Evolutionary conservation across 2,888 invertebrate species (phyloP).

Genomic region (Dryadula phaetusa): DNA sequence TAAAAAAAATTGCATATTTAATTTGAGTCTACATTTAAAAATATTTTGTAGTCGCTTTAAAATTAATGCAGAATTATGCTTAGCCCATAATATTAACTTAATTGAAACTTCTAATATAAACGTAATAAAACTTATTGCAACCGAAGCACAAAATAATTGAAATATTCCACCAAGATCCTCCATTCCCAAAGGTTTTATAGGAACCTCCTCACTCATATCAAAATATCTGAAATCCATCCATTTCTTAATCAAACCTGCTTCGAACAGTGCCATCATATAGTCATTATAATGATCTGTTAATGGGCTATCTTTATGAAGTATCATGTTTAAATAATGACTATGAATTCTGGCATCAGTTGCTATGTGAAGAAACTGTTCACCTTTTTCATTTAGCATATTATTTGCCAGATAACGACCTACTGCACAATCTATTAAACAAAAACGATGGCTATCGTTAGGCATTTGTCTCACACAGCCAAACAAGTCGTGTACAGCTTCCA

Average conservation of each 20-base stretch:
- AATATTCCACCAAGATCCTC: constrained; percentile 66
- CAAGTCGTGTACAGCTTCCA: constrained; percentile 59
- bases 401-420: constrained; percentile 65
- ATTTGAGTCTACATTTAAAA: not conserved
- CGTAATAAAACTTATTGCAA: constrained; percentile 52
- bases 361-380: constrained; percentile 73
- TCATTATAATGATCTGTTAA: constrained; percentile 63
- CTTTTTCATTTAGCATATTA: constrained; percentile 66
- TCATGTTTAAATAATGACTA: constrained; percentile 67
- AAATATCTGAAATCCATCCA: constrained; percentile 74
- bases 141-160: constrained; percentile 55
- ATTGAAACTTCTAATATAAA: constrained; percentile 63
- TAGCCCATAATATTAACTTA: constrained; percentile 36
- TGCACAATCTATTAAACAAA: constrained; percentile 76
- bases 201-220: constrained; percentile 67
- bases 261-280: constrained; percentile 62
- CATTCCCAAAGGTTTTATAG: constrained; percentile 62
- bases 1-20: not conserved
- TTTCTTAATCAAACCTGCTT: constrained; percentile 73
- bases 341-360: constrained; percentile 69
- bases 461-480: constrained; percentile 63
- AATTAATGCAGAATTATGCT: not conserved
- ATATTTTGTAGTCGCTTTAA: not conserved
- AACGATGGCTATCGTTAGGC: constrained; percentile 61
- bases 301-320: constrained; percentile 66